Evolutionary conservation across 2,888 invertebrate genomes (phyloP), one percentile per base, ranked within the genome.

Genomic region (Yponomeuta sedellus): DNA sequence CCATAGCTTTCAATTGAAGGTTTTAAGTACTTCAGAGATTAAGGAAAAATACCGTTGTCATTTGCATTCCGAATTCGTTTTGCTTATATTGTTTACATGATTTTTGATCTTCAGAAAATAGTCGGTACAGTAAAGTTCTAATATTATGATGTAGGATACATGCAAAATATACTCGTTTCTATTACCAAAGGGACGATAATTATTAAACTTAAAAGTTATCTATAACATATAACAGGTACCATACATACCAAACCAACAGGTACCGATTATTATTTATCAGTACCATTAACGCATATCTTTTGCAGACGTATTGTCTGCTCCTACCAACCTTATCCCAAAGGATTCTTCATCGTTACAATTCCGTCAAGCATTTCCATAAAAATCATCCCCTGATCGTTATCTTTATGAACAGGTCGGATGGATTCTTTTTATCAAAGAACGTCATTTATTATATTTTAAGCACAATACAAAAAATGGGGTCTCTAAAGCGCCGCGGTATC

Each of bases 381-480:
- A 90, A 90, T 89, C 77, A 83, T 86, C 86, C 44, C 80, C 75
- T 74, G 90, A 90, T 90, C 84, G 83, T 88, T 90, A 90, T 90
- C 90, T 81, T 76, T 75, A 77, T 82, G 87, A 88, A 86, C 90
- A 91, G 91, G 90, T 91, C 89, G 86, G 84, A 83, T n/a, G 86
- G 84, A 83, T 85, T 80, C 83, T 89, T 91, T 89, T 86, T 86
- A 85, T 78, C 75, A 68, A 81, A 82, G 83, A 79, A 83, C 85
- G 86, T 90, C 89, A 89, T 91, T 91, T 90, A 90, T 90, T 91
- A 90, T 90, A 85, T 88, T 85, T 85, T 82, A 82, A 79, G 80
- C 81, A 58, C 57, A 19, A 44, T 78, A 88, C 85, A 89, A 90
- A 88, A 88, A 88, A 77, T 75, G 77, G 82, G 86, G 82, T 80